phyloP scores from a whole-genome alignment of 2,888 invertebrate genomes.

The Baccha elongata region DNA sequence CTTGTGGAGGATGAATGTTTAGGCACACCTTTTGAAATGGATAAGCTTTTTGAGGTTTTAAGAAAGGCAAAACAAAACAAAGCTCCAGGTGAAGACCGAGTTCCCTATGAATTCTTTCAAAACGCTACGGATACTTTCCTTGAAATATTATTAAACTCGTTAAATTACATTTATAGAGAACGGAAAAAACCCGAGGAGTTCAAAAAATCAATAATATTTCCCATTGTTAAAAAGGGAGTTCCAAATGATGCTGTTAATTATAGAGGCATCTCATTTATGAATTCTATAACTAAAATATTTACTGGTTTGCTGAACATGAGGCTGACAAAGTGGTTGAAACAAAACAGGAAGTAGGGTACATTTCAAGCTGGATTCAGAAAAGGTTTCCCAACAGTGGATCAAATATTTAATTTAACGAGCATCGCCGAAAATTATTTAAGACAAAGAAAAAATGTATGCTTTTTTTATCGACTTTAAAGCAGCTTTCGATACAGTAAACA shows the following conservation, averaged over 20 bases:
- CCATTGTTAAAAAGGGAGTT: constrained; percentile 1
- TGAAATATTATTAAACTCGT: not conserved
- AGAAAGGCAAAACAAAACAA: not conserved
- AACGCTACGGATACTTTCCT: not conserved
- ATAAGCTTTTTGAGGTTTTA: not conserved
- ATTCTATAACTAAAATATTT: constrained; percentile 18
- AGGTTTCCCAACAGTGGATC: not conserved
- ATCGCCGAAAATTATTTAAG: not conserved
- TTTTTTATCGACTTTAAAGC: not conserved
- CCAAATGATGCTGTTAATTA: not conserved
- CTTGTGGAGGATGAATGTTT: no score
- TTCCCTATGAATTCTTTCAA: constrained; percentile 2
- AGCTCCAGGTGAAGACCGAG: constrained; percentile 1
- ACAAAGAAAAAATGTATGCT: not conserved
- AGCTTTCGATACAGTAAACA: no score
- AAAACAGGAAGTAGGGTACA: not conserved
- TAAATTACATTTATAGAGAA: not conserved
- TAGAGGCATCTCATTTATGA: constrained; percentile 8
- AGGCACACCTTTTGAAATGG: no score
- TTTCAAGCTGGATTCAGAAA: not conserved
- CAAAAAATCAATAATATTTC: constrained; percentile 1
- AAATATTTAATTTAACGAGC: not conserved
- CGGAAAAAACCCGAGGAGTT: not conserved
- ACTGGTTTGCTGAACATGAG: not conserved
- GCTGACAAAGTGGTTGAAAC: not conserved